Evolutionary conservation across 2,888 invertebrate genomes (phyloP), one percentile per base, ranked within the genome.

Genomic region (Chrysina gloriosa): DNA sequence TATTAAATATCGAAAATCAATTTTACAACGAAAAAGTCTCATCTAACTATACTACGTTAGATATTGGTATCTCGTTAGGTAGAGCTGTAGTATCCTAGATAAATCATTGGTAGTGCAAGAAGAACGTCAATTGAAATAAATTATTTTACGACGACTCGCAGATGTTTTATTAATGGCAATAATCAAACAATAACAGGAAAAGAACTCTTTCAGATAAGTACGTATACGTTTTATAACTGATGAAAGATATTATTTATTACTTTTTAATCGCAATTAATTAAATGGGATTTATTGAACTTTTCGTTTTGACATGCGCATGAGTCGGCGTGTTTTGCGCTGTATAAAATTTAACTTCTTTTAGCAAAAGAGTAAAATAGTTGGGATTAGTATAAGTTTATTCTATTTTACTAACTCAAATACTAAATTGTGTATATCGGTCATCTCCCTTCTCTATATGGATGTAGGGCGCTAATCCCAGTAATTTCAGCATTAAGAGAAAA

Each of bases 161-260:
- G 29, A 27, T 50, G 27, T 39, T 23, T 58, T 58, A 58, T 39
- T 58, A 39, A 58, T 39, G 25, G 58, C 39, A 39, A 39, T 25
- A 58, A 58, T 58, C 42, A 25, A 14, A 23, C 25, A 58, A 58
- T 11, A 58, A 58, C 58, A 39, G 58, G 58, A 58, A 58, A 58
- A 23, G 39, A 58, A 11, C 25, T 25, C 36, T 56, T 58, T 25
- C 23, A 39, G 58, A 58, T 58, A 56, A 39, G 39, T 58, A 9
- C 16, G 39, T 25, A 42, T 25, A 3, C 5, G 3, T 31, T 16
- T 25, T 19, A 14, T 39, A 58, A 39, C 58, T 39, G 58, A 58
- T 58, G 58, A 58, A 58, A 58, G 58, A 58, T 58, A 39, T 58
- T 58, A 58, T 58, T 58, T 58, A 58, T 58, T 58, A 58, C 39